Evolutionary conservation across 2,797 vertebrate species (phyloP), one percentile per base, ranked within the genome.

Genomic region (Tachyglossus aculeatus): DNA sequence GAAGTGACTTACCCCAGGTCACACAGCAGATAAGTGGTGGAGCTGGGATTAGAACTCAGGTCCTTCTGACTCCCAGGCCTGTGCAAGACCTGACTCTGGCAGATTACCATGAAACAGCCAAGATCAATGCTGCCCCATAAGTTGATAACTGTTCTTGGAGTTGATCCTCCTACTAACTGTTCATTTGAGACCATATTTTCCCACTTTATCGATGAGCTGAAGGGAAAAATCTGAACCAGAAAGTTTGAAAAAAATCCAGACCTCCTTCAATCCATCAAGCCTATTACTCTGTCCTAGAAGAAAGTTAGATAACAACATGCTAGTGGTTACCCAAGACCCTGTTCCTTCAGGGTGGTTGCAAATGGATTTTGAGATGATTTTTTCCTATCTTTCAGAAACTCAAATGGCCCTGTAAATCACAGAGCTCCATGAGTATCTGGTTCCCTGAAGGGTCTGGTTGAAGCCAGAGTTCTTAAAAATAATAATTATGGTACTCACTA

Each of bases 301-400:
- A n/a, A 73, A 56, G 76, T 56, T 50, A 50, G n/a, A 19, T 43
- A 40, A 52, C 44, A 27, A 27, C 32, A 68, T 44, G 47, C 13
- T 68, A 64, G 57, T 36, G 9, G 43, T 29, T n/a, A 38, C n/a
- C 29, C 2, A 37, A 19, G 7, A 40, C 19, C 1, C 56, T 44
- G 9, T 31, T 71, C 62, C 31, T 24, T 33, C 39, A 56, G 32
- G 24, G 9, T 45, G 6, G 38, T n/a, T 21, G 32, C 45, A 70
- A 29, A 33, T 67, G 8, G 5, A 8, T 34, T 5, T 31, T 59
- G 7, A 16, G 6, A n/a, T 48, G 29, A 45, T 41, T 6, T 57
- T 57, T 34, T 11, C 4, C 21, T n/a, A 6, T 50, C 27, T 33
- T 21, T 54, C 67, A 54, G 64, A 21, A 56, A n/a, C 9, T 31